Base-by-base conservation (phyloP, 2,888 invertebrate genomes). In the Theodoxus fluviatilis region DNA sequence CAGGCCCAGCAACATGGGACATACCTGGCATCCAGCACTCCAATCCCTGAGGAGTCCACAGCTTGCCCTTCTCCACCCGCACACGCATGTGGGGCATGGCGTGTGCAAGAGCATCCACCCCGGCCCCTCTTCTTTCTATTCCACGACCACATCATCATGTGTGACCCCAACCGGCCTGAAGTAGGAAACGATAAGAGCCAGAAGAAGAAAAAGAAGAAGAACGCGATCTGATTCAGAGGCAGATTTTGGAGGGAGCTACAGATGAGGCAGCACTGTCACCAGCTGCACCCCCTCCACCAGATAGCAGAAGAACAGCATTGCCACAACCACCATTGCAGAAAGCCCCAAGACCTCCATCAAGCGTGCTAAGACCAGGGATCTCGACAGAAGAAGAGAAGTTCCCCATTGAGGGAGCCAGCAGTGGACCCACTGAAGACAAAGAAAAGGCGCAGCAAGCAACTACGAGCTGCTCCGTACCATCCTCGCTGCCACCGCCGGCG, bases 81-180 rank as follows among this genome's bases (percentile, higher is more conserved):
- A 94, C 94, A 1, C 94, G 95, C 88, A n/a, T n/a, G n/a, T 96
- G 96, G 86, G 89, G 89, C 33, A 91, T 91, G 82, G 88, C 89
- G n/a, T n/a, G 22, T 91, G 93, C 78, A 90, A 89, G 71, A 90
- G 89, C 61, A 88, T 93, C 52, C 91, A 92, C 68, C 94, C 94
- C 78, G n/a, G n/a, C n/a, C n/a, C n/a, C n/a, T n/a, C n/a, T n/a
- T n/a, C n/a, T n/a, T n/a, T n/a, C n/a, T n/a, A n/a, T 90, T 96
- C 72, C 95, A 96, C 76, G 91, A 93, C 67, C 96, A 96, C 85
- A 93, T 96, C 89, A 87, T 96, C 55, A 94, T 94, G 84, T 96
- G 96, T 85, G 80, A 75, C 40, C 76, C 76, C 28, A 37, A 4
- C 49, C 35, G 18, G 67, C 37, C 15, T 49, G 37, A n/a, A 69